Conservation (phyloP, 2,888 invertebrate genomes). For the Troides aeacus region DNA sequence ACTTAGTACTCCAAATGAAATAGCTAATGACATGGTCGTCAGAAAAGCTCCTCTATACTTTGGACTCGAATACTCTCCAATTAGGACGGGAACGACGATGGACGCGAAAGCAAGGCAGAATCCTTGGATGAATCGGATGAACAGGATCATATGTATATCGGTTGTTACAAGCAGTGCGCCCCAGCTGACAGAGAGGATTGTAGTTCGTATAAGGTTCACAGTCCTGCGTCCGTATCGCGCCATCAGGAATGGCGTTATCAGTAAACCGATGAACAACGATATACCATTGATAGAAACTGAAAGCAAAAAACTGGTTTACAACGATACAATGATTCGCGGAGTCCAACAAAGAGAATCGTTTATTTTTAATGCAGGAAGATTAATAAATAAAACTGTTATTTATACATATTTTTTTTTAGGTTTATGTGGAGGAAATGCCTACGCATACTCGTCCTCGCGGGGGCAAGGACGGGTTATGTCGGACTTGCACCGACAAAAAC, state of each 20-base stretch:
- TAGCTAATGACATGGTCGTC: slow-evolving; percentile 18
- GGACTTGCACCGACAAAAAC: too few species aligned
- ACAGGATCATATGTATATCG: slow-evolving; percentile 53
- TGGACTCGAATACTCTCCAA: slow-evolving; percentile 32
- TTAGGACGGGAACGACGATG: slow-evolving; percentile 40
- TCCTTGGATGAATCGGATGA: slow-evolving; percentile 57
- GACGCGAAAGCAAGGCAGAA: slow-evolving; percentile 70
- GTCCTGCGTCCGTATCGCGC: slow-evolving; percentile 74
- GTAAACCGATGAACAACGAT: slow-evolving; percentile 48
- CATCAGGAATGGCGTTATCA: slow-evolving; percentile 59
- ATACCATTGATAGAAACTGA: slow-evolving; percentile 53
- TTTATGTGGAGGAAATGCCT: too few species aligned
- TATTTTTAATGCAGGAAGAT: too few species aligned
- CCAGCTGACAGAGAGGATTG: slow-evolving; percentile 77
- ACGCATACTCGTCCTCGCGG: too few species aligned
- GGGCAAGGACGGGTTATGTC: too few species aligned
- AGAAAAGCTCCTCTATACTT: slow-evolving; percentile 31
- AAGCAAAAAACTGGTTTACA: slow-evolving; percentile 30
- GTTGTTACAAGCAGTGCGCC: slow-evolving; percentile 34
- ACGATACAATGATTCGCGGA: too few species aligned
- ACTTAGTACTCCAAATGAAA: slow-evolving; percentile 26
- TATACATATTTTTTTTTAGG: too few species aligned
- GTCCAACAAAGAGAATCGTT: too few species aligned
- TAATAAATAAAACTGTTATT: too few species aligned
- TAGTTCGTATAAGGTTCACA: slow-evolving; percentile 65